These are phyloP conservation scores for Trachelus troglodyta DNA, from an alignment of 2,888 invertebrate species.

Conservation along the genomic window DNA sequence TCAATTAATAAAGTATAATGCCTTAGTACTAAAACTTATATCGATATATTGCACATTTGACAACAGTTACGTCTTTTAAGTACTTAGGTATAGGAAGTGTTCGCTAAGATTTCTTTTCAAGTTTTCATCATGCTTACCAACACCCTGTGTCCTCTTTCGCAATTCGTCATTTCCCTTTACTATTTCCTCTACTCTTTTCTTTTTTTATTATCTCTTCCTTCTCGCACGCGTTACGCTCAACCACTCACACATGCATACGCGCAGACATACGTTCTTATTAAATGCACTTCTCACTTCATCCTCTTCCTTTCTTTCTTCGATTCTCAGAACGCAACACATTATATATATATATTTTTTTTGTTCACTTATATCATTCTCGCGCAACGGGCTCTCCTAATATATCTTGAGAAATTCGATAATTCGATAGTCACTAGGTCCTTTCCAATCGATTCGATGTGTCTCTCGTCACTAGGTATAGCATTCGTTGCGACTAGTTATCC, in stretches of 20 bases:
- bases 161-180: neutral
- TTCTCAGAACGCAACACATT: neutral
- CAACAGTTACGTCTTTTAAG: constrained; percentile 64
- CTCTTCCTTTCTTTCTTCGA: constrained; percentile 1
- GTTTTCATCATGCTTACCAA: neutral
- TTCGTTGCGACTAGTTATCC: constrained; percentile 14
- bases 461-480: constrained; percentile 31
- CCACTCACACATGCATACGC: neutral
- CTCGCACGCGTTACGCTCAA: neutral
- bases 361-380: neutral
- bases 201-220: neutral
- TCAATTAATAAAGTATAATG: constrained; percentile 56
- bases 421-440: constrained; percentile 37
- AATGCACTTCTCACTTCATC: neutral
- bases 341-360: neutral
- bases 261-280: neutral
- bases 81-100: constrained; percentile 62
- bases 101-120: constrained; percentile 31
- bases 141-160: neutral
- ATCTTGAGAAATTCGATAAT: constrained; percentile 17
- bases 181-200: neutral
- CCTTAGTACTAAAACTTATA: constrained; percentile 58
- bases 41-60: constrained; percentile 66
- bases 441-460: constrained; percentile 46
- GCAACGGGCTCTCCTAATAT: constrained; percentile 3